Base-by-base conservation (phyloP, 2,797 vertebrate genomes). In the Sebastes itinus region DNA sequence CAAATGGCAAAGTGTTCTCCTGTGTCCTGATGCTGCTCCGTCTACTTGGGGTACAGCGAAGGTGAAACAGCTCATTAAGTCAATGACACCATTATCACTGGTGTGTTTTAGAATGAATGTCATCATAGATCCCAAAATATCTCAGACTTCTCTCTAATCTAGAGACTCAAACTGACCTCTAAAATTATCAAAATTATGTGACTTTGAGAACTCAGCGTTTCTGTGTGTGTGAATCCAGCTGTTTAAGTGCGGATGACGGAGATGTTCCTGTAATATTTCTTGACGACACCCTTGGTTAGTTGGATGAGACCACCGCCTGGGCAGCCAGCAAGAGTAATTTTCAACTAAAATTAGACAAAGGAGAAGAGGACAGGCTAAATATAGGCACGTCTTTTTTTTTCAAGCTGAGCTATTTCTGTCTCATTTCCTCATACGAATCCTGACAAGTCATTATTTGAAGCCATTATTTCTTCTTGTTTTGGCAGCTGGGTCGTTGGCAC, bases 281-380 rank as follows among this genome's bases (percentile, higher is more conserved):
- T 76, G 28, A 49, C 25, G 64, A 35, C 65, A 78, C 32, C 71
- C 78, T 66, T 54, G 56, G 74, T 71, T 52, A 78, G 80, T 74
- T 82, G 62, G 84, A 89, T 83, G 80, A 84, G 69, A 69, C 80
- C 66, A 74, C 72, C 3, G 28, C 33, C 78, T 72, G 33, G 63
- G 46, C 84, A 88, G 78, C 69, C 75, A 78, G 70, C 33, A 55
- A 78, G 76, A 89, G 81, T 88, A 64, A 92, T 90, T 87, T 72
- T 83, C 63, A n/a, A 76, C 91, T 93, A 89, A 91, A 94, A 89
- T 94, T 92, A 93, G 88, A 90, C 81, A 83, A 85, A 87, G 65
- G 73, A 78, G 84, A 88, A 56, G 72, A 87, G 86, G 73, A 72
- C 72, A 55, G 20, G 46, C 10, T 92, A 93, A 93, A 93, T 93